Percentiles rank a stretch among this genome's conserved stretches.
These are phyloP conservation scores for Pseudomyrmex flavicornis DNA, from an alignment of 1,140 invertebrate species.

Conservation along the genomic window DNA sequence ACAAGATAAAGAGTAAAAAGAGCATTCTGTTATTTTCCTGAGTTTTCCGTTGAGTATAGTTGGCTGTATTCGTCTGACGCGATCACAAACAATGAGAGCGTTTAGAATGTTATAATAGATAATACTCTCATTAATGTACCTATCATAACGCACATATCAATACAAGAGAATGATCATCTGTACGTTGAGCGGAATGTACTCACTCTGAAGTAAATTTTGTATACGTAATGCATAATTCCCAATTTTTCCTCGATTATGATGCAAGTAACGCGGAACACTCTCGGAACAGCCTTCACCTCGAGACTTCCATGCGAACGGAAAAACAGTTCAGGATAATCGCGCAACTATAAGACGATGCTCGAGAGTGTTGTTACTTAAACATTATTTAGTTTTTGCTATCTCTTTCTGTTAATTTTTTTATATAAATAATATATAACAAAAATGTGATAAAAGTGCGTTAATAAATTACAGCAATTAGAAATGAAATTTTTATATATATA, in stretches of 20 bases:
- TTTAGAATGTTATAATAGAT: neutral
- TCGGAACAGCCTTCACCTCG: slow-evolving; percentile 15
- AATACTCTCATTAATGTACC: slow-evolving; percentile 21
- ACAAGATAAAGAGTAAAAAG: neutral
- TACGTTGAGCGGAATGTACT: neutral
- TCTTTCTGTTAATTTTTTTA: neutral
- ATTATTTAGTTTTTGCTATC: neutral
- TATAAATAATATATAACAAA: neutral
- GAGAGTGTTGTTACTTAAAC: neutral
- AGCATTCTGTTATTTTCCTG: neutral
- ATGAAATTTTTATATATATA: too few relatives aligned
- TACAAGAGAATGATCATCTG: slow-evolving; percentile 30
- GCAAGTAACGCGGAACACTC: slow-evolving; percentile 7
- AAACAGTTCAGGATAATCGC: slow-evolving; percentile 11
- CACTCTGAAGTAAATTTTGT: neutral
- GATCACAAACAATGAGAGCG: neutral
- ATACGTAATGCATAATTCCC: slow-evolving; percentile 16
- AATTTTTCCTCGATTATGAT: slow-evolving; percentile 7
- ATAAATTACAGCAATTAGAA: too few relatives aligned
- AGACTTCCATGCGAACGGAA: slow-evolving; percentile 5
- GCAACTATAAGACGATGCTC: neutral
- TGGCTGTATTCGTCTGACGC: neutral
- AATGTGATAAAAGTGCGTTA: too few relatives aligned
- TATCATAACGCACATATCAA: slow-evolving; percentile 34
- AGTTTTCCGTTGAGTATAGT: neutral